A percentile compares a stretch with the other conserved stretches of the same genome.
Conservation (phyloP, 2,113 vertebrate species). For the Platichthys stellatus region DNA sequence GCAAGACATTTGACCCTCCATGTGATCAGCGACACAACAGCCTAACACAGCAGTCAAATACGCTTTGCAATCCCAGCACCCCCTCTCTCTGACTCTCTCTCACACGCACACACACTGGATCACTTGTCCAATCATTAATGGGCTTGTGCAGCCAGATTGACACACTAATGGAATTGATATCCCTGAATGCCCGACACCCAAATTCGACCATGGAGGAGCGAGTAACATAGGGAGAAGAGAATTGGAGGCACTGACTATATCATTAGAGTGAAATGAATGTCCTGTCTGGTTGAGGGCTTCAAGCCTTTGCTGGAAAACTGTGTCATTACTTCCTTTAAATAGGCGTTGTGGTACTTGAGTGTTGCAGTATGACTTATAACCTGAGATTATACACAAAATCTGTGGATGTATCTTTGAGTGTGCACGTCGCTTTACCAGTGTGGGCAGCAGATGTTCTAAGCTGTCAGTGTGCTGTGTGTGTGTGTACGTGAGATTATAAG, state of each 20-base stretch:
- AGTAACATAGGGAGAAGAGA: background rate
- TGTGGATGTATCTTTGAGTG: slow-evolving; percentile 4
- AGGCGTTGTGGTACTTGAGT: background rate
- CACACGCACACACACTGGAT: background rate
- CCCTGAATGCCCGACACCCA: slow-evolving; percentile 47
- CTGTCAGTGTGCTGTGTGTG: slow-evolving; percentile 2
- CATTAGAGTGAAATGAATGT: slow-evolving; percentile 48
- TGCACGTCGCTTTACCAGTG: background rate
- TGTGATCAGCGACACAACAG: slow-evolving; percentile 11
- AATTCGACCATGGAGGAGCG: slow-evolving; percentile 39
- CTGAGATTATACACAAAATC: background rate
- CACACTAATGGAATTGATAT: slow-evolving; percentile 56
- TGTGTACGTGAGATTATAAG: slow-evolving; percentile 5
- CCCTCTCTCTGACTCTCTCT: background rate
- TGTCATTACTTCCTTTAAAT: slow-evolving; percentile 24
- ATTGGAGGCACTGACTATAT: slow-evolving; percentile 31
- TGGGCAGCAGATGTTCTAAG: slow-evolving; percentile 40
- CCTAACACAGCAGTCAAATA: background rate
- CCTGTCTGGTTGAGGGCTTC: background rate
- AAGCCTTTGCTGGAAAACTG: slow-evolving; percentile 29
- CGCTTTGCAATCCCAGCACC: background rate
- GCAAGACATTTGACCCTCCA: slow-evolving; percentile 18
- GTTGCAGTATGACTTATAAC: slow-evolving; percentile 10
- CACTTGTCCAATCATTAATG: slow-evolving; percentile 48
- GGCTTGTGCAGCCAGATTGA: slow-evolving; percentile 41